A percentile compares a stretch with the other conserved stretches of the same genome.
Conservation (phyloP, 2,797 vertebrate species). For the Amblyraja radiata region DNA sequence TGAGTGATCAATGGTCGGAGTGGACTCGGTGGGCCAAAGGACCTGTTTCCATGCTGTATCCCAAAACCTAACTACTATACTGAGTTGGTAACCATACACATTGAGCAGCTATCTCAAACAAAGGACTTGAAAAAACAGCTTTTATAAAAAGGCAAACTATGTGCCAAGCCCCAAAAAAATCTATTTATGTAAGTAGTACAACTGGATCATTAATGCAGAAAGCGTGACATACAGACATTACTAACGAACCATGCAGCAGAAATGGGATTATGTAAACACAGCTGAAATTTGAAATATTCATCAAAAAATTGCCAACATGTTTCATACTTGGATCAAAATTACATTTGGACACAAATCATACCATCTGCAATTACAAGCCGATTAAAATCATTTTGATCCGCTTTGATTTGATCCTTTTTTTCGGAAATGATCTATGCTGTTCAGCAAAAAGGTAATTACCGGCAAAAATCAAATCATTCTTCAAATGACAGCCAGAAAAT, state of each 20-base stretch:
- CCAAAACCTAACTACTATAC: too few species aligned
- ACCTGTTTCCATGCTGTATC: too few species aligned
- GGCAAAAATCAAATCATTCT: neutral
- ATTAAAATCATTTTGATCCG: neutral
- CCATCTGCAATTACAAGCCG: neutral
- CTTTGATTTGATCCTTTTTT: neutral
- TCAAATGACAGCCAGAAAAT: neutral
- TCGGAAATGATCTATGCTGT: neutral
- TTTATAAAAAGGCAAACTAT: neutral
- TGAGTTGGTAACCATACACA: neutral
- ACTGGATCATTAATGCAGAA: neutral
- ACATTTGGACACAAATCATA: neutral
- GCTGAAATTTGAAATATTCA: neutral
- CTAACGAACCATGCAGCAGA: neutral
- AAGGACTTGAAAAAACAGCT: neutral
- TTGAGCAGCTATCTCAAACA: neutral
- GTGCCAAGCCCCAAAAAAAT: neutral
- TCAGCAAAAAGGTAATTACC: neutral
- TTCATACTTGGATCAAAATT: neutral
- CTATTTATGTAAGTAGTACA: neutral
- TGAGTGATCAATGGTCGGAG: too few species aligned
- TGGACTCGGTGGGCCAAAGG: too few species aligned
- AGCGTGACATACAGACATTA: neutral
- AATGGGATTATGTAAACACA: neutral
- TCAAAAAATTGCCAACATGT: conserved; percentile 9